Base-by-base conservation (phyloP, 2,113 vertebrate species). In the Mormyrus lacerda region DNA sequence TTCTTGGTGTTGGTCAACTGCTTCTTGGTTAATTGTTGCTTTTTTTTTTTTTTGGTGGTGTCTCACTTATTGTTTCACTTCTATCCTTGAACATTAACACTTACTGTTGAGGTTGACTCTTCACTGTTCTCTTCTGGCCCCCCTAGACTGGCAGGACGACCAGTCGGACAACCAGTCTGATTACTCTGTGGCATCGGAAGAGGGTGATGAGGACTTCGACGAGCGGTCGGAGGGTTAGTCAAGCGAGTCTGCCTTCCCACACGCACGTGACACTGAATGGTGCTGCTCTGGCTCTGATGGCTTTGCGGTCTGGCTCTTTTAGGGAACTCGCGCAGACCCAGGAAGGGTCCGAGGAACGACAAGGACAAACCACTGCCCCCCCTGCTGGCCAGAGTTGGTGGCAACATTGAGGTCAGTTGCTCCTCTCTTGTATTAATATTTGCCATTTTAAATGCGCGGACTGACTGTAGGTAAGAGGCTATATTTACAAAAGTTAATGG, bases 141-240 rank as follows among this genome's bases (percentile, higher is more conserved):
- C 94, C 27, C 48, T 93, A 99, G 98, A 99, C 95, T 99, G 98
- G 98, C 98, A 99, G 95, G 98, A 99, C 94, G 98, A 99, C 94
- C 98, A 99, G 94, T 99, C 98, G 55, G 98, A 99, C 93, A 99
- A 99, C 96, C 98, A 99, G 92, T 99, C 98, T 2, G 98, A 99
- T 93, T 99, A 99, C 92, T 99, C 98, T 0, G 98, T 99, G 95
- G 98, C 98, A 69, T 99, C 98, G 27, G 98, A 99, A 94, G 98
- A 99, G 94, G 98, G 98, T 87, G 98, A 99, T 0, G 98, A 99
- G 90, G 98, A 99, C 95, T 99, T 99, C 85, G 98, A 99, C 91
- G 98, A 99, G 91, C 96, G 98, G 1, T 96, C 97, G 90, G 98
- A 99, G 97, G 97, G 98, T 99, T 93, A 93, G 61, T 87, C 21